phyloP scores from a whole-genome alignment of 2,113 vertebrate species.

The Martes martes region DNA sequence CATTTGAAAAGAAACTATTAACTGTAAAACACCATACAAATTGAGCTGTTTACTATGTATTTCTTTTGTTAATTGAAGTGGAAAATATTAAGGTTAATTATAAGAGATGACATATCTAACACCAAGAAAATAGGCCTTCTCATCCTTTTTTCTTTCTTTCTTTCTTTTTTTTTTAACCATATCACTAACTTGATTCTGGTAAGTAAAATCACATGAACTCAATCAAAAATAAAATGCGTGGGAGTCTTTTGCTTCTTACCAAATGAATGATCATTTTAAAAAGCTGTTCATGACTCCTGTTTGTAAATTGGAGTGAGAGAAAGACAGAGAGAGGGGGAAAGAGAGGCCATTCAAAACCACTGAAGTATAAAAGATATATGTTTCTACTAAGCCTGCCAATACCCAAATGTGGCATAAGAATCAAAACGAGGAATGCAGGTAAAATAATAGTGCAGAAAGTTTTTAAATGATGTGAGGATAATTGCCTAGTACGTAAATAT shows the following conservation, averaged over 20 bases:
- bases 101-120: neutral
- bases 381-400: conserved; percentile 12
- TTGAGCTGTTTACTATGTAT: neutral
- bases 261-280: conserved; percentile 18
- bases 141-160: neutral
- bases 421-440: neutral
- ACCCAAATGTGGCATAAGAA: neutral
- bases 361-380: conserved; percentile 31
- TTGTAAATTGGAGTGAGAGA: neutral
- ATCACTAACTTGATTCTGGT: neutral
- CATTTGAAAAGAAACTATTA: neutral
- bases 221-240: neutral
- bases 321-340: neutral
- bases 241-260: neutral
- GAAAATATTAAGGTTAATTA: neutral
- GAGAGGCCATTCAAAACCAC: conserved; percentile 1
- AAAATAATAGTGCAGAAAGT: neutral
- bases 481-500: neutral
- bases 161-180: neutral
- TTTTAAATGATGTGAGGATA: conserved; percentile 27
- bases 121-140: neutral
- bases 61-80: neutral
- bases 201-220: neutral
- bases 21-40: neutral
- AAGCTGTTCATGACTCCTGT: neutral